Evolutionary conservation across 2,888 invertebrate genomes (phyloP).

Genomic region (Coenonympha arcania): DNA sequence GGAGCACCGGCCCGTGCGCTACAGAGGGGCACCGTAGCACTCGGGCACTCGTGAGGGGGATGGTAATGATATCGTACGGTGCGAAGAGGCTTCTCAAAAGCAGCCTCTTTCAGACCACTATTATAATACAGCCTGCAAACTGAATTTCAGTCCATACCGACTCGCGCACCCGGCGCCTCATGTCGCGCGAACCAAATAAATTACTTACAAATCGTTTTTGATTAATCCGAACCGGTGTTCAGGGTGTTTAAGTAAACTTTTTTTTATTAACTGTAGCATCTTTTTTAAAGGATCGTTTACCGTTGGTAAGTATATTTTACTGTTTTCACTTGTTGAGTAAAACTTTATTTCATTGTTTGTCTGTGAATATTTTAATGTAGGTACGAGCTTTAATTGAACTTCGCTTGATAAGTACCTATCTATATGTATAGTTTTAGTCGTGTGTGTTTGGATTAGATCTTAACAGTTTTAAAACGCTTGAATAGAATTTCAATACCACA

Average conservation of each 20-base stretch:
- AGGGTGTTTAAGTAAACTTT: not conserved
- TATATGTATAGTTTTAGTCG: too few relatives aligned
- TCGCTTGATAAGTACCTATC: too few relatives aligned
- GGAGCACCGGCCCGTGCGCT: too few relatives aligned
- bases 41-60: too few relatives aligned
- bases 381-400: not conserved
- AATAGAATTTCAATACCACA: too few relatives aligned
- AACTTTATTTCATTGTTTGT: not conserved
- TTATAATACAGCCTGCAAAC: slow-evolving; percentile 49
- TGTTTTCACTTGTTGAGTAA: not conserved
- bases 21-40: too few relatives aligned
- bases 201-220: too few relatives aligned
- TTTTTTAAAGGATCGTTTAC: not conserved
- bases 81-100: slow-evolving; percentile 36
- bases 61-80: too few relatives aligned
- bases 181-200: too few relatives aligned
- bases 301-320: not conserved
- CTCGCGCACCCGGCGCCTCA: slow-evolving; percentile 36
- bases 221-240: not conserved
- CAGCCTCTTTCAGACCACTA: slow-evolving; percentile 39
- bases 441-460: too few relatives aligned
- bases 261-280: not conserved
- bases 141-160: slow-evolving; percentile 39
- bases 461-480: too few relatives aligned
- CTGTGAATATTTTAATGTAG: not conserved